Conservation (phyloP, 2,113 vertebrate species). For the Barnardius zonarius region DNA sequence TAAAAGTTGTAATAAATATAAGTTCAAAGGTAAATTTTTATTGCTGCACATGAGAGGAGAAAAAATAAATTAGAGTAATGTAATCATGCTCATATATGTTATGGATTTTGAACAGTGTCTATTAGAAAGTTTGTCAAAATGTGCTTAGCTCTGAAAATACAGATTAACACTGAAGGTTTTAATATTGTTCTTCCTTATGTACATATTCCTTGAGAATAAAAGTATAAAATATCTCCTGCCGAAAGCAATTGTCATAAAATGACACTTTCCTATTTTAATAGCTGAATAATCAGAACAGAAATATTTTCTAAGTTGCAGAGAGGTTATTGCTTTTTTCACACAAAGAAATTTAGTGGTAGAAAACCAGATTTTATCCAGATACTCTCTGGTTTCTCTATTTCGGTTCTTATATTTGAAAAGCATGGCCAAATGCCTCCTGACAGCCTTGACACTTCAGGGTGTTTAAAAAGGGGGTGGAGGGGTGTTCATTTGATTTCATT, state of each 20-base stretch:
- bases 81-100: constrained; percentile 74
- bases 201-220: constrained; percentile 65
- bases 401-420: constrained; percentile 27
- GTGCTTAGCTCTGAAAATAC: constrained; percentile 76
- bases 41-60: constrained; percentile 53
- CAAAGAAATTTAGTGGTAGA: constrained; percentile 46
- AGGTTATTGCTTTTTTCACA: constrained; percentile 64
- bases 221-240: constrained; percentile 71
- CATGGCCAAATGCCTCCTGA: constrained; percentile 34
- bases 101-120: constrained; percentile 76
- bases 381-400: constrained; percentile 1
- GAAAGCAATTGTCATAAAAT: constrained; percentile 68
- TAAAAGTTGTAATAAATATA: constrained; percentile 77
- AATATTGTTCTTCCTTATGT: constrained; percentile 76
- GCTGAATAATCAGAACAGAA: constrained; percentile 66
- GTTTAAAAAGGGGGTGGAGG: not conserved
- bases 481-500: not conserved
- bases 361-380: constrained; percentile 30
- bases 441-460: constrained; percentile 20
- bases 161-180: constrained; percentile 77
- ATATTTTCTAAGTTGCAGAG: constrained; percentile 52
- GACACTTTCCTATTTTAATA: constrained; percentile 69
- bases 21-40: constrained; percentile 75
- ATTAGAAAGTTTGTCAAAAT: constrained; percentile 77
- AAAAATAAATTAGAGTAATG: constrained; percentile 79